These are phyloP conservation scores for Ibycter americanus DNA, from an alignment of 2,797 vertebrate species.

Conservation along the genomic window DNA sequence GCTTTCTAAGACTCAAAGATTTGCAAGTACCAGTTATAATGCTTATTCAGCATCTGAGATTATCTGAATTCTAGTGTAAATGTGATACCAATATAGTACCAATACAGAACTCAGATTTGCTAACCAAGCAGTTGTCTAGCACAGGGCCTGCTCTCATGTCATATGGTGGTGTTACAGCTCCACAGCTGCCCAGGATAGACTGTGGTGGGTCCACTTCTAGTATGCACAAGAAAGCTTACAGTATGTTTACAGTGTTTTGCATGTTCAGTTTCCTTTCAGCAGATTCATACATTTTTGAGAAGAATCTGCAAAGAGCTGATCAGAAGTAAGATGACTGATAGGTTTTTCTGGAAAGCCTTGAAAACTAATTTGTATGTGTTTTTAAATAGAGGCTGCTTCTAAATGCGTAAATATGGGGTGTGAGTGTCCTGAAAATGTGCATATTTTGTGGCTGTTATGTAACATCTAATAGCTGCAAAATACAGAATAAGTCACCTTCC, in stretches of 20 bases:
- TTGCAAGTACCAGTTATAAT: not conserved
- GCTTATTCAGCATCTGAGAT: not conserved
- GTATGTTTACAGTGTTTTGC: not conserved
- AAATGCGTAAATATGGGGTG: not conserved
- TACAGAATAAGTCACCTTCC: not conserved
- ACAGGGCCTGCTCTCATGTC: not conserved
- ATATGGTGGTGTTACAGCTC: not conserved
- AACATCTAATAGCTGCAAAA: not conserved
- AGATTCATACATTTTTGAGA: not conserved
- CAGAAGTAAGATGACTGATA: not conserved
- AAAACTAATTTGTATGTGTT: not conserved
- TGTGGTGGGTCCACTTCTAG: not conserved
- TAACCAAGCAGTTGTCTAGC: not conserved
- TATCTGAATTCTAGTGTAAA: not conserved
- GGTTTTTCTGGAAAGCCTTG: not conserved
- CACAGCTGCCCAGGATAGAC: not conserved
- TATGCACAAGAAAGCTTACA: not conserved
- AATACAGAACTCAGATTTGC: not conserved
- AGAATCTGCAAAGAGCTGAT: not conserved
- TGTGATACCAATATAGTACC: not conserved
- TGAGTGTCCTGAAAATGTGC: not conserved
- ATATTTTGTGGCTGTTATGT: not conserved
- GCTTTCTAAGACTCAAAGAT: not conserved
- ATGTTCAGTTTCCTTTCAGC: not conserved
- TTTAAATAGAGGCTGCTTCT: not conserved